Conservation (phyloP, 2,888 invertebrate species). For the Caenorhabditis plicata region DNA sequence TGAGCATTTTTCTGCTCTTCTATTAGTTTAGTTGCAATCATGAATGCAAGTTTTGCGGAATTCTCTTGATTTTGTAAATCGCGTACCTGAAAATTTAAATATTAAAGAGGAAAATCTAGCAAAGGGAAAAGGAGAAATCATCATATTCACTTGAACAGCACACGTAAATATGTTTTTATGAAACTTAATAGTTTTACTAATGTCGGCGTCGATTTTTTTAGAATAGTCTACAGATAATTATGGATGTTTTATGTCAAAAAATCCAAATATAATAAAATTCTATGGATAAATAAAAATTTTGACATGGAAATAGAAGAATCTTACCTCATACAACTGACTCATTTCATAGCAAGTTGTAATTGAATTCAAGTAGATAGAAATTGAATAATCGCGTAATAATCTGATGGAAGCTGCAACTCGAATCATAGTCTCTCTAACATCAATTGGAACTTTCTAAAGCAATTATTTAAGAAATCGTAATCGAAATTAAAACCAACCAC, state of each 20-base stretch:
- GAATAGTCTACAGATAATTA: too few species aligned
- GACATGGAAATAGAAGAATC: background rate
- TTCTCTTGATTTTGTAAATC: too few species aligned
- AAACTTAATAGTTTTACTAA: too few species aligned
- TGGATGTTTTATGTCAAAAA: too few species aligned
- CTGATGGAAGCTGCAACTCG: conserved; percentile 86
- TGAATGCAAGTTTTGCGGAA: conserved; percentile 20
- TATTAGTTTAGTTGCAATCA: conserved; percentile 18
- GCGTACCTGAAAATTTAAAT: too few species aligned
- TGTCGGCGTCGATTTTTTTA: too few species aligned
- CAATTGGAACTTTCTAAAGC: conserved; percentile 74
- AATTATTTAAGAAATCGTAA: background rate
- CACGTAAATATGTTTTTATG: too few species aligned
- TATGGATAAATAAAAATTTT: too few species aligned
- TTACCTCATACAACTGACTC: conserved; percentile 69
- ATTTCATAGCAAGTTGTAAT: conserved; percentile 84
- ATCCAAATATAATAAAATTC: too few species aligned
- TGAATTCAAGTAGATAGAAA: conserved; percentile 88
- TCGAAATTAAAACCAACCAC: conserved; percentile 7
- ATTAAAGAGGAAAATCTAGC: too few species aligned
- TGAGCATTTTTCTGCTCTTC: conserved; percentile 11
- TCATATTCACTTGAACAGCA: too few species aligned
- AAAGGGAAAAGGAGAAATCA: too few species aligned
- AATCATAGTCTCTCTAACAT: conserved; percentile 83
- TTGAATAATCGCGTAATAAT: conserved; percentile 81